phyloP scores from a whole-genome alignment of 35 echinoderm and acorn worm species.

The Eucidaris tribuloides region DNA sequence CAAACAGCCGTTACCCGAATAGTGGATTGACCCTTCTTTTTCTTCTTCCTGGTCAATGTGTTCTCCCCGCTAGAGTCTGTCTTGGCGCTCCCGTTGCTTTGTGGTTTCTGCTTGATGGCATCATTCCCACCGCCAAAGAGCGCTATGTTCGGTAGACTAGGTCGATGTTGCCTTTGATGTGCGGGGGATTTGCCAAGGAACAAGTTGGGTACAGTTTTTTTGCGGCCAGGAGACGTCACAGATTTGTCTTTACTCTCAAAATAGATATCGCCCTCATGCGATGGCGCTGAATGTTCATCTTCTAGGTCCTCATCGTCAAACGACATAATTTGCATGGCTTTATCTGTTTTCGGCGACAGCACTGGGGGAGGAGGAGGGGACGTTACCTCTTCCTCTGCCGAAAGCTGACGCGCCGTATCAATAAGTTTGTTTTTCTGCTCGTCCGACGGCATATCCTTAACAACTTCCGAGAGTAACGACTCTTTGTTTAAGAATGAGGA shows the following conservation, averaged over 20 bases:
- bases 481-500: not conserved
- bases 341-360: too few species aligned
- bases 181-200: not conserved
- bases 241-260: not conserved
- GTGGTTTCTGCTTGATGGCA: too few species aligned
- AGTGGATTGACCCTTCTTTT: too few species aligned
- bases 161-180: not conserved
- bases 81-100: too few species aligned
- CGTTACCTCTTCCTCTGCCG: not conserved
- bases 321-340: too few species aligned
- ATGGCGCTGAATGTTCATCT: too few species aligned
- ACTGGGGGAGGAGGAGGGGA: not conserved
- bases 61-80: too few species aligned
- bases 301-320: too few species aligned
- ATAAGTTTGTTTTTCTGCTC: not conserved
- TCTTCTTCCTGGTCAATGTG: too few species aligned
- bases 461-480: not conserved
- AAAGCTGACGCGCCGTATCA: not conserved
- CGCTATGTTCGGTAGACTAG: constrained; percentile 4
- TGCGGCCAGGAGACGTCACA: not conserved
- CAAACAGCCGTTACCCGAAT: too few species aligned
- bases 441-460: not conserved
- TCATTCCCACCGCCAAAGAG: not conserved
- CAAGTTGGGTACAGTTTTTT: not conserved
- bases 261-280: not conserved